These are phyloP conservation scores for Cynodonichthys magdalenae DNA, from an alignment of 2,797 vertebrate genomes.

Conservation along the genomic window DNA sequence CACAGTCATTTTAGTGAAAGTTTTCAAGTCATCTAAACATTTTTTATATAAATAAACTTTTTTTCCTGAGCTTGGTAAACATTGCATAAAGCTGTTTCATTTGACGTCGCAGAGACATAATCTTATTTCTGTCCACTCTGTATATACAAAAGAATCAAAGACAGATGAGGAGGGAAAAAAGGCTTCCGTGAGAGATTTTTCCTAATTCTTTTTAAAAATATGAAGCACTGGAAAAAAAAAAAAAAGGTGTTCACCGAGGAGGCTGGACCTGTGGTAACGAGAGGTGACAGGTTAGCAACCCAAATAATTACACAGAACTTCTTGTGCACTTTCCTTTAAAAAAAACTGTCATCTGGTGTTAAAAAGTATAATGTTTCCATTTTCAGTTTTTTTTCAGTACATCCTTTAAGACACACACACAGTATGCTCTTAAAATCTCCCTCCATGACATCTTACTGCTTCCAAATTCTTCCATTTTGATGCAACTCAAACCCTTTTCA, in stretches of 20 bases:
- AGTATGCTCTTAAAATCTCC: conserved; percentile 44
- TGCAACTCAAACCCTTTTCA: conserved; percentile 51
- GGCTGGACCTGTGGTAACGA: conserved; percentile 15
- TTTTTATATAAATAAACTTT: conserved; percentile 18
- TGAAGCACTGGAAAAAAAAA: conserved; percentile 36
- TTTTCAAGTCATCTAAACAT: conserved; percentile 5
- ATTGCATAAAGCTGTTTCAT: conserved; percentile 19
- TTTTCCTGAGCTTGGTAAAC: conserved; percentile 14
- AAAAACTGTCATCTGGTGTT: conserved; percentile 32
- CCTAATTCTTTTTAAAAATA: conserved; percentile 39
- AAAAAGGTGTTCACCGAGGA: conserved; percentile 29
- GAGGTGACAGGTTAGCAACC: conserved; percentile 34
- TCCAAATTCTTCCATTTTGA: conserved; percentile 46
- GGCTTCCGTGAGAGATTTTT: conserved; percentile 31
- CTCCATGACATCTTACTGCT: conserved; percentile 42
- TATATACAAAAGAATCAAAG: conserved; percentile 14
- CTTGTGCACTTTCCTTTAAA: conserved; percentile 35
- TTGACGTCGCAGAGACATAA: conserved; percentile 8
- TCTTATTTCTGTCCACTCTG: conserved; percentile 22
- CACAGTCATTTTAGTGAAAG: neutral
- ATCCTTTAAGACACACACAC: conserved; percentile 34
- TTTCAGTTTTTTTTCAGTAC: conserved; percentile 36
- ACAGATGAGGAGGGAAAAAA: neutral
- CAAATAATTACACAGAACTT: conserved; percentile 47
- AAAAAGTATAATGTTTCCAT: conserved; percentile 26